Evolutionary conservation across 2,797 vertebrate species (phyloP), one percentile per base, ranked within the genome.

Genomic region (Gorsachius magnificus): DNA sequence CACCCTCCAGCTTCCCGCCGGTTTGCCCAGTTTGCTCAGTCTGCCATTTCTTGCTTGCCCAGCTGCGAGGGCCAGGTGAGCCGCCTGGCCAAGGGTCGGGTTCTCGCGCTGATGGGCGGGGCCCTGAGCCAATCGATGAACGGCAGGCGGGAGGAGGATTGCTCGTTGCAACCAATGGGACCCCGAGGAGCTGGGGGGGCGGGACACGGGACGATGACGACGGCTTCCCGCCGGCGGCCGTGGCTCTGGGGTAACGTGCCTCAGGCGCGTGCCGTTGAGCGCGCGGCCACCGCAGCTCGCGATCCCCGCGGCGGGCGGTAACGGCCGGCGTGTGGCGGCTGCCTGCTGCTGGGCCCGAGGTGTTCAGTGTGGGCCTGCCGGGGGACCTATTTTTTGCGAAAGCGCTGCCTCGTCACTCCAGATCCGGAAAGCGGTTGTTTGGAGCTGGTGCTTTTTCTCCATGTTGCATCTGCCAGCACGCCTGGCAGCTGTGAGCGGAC

Each of bases 401-500:
- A 69, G 28, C 8, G 1, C 24, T 5, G 45, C 38, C n/a, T 25
- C 13, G 0, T 28, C 35, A 3, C 26, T 0, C 31, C 1, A 28
- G 9, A 4, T 16, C 28, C 14, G 3, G 33, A 70, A 57, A 14
- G 63, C 3, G 36, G 36, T 41, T 13, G 18, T 48, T 5, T 10
- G 68, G 14, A 33, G 46, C 35, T 15, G 56, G 21, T 17, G 45
- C 15, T 11, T 35, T 54, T 35, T 54, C 25, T 31, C 46, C 18
- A 1, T 10, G 53, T 15, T 9, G 4, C 19, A 16, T 10, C 24
- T 13, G 45, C 20, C 53, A 9, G 31, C 9, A 1, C 1, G 8
- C 7, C 41, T 16, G 57, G 56, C 45, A 20, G 29, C n/a, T 25
- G 28, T 7, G n/a, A 17, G 43, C 1, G 11, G 22, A 13, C 2